Conservation (phyloP, 30 jellyfish, hydroid and myxozoan species). For the Catostylus mosaicus region DNA sequence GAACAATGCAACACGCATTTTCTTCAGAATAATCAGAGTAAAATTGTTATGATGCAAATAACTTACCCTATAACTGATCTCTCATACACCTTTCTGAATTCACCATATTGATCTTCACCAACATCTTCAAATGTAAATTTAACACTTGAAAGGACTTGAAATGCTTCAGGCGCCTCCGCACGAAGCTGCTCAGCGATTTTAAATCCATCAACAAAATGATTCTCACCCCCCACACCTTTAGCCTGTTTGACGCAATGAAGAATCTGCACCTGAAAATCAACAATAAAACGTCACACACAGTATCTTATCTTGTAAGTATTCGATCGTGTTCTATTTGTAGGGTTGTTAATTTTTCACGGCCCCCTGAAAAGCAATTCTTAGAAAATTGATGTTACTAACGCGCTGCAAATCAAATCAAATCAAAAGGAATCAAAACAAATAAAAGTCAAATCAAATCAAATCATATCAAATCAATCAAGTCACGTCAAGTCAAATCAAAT, state of each 20-base stretch:
- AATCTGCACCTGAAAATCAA: constrained; percentile 69
- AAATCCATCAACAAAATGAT: constrained; percentile 79
- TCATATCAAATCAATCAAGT: too few species aligned
- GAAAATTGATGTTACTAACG: too few species aligned
- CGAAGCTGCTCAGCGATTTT: constrained; percentile 56
- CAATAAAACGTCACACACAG: not conserved
- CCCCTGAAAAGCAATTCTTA: too few species aligned
- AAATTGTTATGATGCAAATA: not conserved
- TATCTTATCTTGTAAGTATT: too few species aligned
- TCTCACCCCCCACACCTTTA: constrained; percentile 72
- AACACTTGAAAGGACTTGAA: constrained; percentile 62
- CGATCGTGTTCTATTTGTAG: too few species aligned
- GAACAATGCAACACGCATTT: too few species aligned
- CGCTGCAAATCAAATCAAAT: too few species aligned
- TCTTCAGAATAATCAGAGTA: not conserved
- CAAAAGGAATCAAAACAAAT: too few species aligned
- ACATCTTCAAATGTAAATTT: constrained; percentile 60
- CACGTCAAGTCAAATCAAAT: too few species aligned
- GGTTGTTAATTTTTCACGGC: too few species aligned
- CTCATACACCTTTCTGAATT: constrained; percentile 56
- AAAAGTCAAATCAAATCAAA: too few species aligned
- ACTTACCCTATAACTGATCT: constrained; percentile 84
- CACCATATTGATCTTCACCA: constrained; percentile 79
- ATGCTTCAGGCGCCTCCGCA: constrained; percentile 63
- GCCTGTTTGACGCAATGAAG: constrained; percentile 81